These are phyloP conservation scores for Eurystomus glaucurus DNA, from an alignment of 2,797 vertebrate genomes.

Conservation along the genomic window DNA sequence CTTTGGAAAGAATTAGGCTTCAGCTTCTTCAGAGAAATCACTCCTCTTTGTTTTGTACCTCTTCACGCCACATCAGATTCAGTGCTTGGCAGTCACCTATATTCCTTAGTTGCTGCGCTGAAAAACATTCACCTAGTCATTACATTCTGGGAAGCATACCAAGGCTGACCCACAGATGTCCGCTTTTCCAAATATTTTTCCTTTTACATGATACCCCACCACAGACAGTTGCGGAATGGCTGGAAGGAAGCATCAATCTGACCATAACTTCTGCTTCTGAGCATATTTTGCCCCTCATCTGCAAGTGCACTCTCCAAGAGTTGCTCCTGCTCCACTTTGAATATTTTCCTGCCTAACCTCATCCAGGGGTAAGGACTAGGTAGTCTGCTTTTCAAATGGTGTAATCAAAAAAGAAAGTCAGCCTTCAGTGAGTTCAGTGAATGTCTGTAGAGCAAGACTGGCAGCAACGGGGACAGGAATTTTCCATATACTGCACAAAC, in stretches of 20 bases:
- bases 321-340: slow-evolving; percentile 15
- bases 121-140: slow-evolving; percentile 78
- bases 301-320: slow-evolving; percentile 1
- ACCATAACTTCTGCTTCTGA: slow-evolving; percentile 41
- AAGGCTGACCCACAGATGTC: slow-evolving; percentile 71
- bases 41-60: slow-evolving; percentile 52
- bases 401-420: neutral
- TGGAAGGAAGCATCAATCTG: slow-evolving; percentile 55
- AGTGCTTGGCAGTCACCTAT: slow-evolving; percentile 66
- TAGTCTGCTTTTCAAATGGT: neutral
- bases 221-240: slow-evolving; percentile 51
- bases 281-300: slow-evolving; percentile 26
- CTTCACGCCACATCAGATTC: slow-evolving; percentile 40
- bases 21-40: slow-evolving; percentile 34
- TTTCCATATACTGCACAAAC: neutral
- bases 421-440: neutral
- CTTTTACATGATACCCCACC: slow-evolving; percentile 74
- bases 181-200: slow-evolving; percentile 64
- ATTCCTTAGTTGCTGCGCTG: neutral
- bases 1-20: slow-evolving; percentile 43
- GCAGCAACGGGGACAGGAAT: neutral
- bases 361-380: neutral
- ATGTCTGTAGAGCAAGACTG: neutral
- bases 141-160: slow-evolving; percentile 73
- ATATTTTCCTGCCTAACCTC: slow-evolving; percentile 19